Evolutionary conservation across 30 jellyfish, hydroid and myxozoan genomes (phyloP).

Genomic region (Clytia hemisphaerica): DNA sequence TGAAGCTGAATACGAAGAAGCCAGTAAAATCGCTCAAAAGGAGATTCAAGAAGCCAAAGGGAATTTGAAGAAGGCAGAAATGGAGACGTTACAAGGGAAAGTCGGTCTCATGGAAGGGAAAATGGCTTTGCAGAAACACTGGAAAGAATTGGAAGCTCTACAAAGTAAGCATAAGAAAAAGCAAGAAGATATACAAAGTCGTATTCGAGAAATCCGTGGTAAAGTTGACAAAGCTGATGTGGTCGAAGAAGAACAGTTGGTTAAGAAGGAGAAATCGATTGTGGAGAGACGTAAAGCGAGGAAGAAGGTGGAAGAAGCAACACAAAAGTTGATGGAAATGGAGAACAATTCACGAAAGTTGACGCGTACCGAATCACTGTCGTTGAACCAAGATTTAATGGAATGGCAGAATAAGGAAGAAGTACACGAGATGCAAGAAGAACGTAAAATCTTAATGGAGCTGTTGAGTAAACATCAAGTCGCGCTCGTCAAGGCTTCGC

Average conservation of each 20-base stretch:
- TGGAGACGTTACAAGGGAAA: constrained; percentile 81
- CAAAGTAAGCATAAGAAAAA: constrained; percentile 56
- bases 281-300: constrained; percentile 74
- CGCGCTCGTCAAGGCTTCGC: constrained; percentile 88
- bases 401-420: constrained; percentile 89
- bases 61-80: constrained; percentile 72
- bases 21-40: constrained; percentile 65
- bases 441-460: constrained; percentile 60
- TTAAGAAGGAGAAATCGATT: constrained; percentile 63
- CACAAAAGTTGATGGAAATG: constrained; percentile 77
- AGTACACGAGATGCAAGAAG: constrained; percentile 56
- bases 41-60: constrained; percentile 77
- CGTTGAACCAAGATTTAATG: constrained; percentile 50
- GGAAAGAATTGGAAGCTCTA: constrained; percentile 67
- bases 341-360: constrained; percentile 55
- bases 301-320: constrained; percentile 92
- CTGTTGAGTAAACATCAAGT: constrained; percentile 84
- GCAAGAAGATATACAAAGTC: constrained; percentile 61
- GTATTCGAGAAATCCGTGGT: constrained; percentile 38
- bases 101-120: constrained; percentile 81
- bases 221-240: constrained; percentile 56
- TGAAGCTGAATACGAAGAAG: constrained; percentile 73
- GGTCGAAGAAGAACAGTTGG: constrained; percentile 80
- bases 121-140: constrained; percentile 58
- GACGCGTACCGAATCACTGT: constrained; percentile 22